Evolutionary conservation across 2,113 vertebrate genomes (phyloP).

Genomic region (Brachyhypopomus occidentalis): DNA sequence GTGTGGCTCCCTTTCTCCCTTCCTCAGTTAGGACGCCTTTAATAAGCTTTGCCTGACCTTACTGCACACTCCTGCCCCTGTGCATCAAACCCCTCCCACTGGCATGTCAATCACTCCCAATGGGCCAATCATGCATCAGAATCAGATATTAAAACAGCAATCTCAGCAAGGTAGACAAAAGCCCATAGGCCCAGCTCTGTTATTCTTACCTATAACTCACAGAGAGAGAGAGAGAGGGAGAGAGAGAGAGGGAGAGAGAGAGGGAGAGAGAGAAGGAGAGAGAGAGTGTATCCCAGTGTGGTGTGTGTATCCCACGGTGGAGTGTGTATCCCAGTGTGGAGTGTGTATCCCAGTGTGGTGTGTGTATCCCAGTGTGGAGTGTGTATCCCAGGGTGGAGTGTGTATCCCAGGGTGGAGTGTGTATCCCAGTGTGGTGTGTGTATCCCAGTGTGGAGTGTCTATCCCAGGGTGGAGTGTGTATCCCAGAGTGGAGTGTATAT

Average conservation of each 20-base stretch:
- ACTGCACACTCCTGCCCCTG: not conserved
- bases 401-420: too few species aligned
- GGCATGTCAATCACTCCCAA: not conserved
- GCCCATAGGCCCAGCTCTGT: slow-evolving; percentile 5
- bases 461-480: too few species aligned
- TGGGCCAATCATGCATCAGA: not conserved
- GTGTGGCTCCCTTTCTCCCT: not conserved
- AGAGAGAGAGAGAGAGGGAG: not conserved
- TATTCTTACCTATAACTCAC: not conserved
- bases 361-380: too few species aligned
- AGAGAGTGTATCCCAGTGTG: too few species aligned
- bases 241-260: not conserved
- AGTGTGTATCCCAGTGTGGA: too few species aligned
- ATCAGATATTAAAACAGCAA: slow-evolving; percentile 4
- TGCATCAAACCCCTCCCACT: not conserved
- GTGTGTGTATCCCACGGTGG: too few species aligned
- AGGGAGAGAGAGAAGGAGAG: not conserved
- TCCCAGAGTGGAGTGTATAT: too few species aligned
- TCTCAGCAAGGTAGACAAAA: slow-evolving; percentile 20
- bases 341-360: too few species aligned
- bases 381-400: too few species aligned
- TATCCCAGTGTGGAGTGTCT: too few species aligned
- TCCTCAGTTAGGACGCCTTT: slow-evolving; percentile 28
- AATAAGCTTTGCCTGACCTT: slow-evolving; percentile 18
- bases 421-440: too few species aligned